Conservation (phyloP, 2,113 vertebrate genomes). For the Grammomys dolichurus region DNA sequence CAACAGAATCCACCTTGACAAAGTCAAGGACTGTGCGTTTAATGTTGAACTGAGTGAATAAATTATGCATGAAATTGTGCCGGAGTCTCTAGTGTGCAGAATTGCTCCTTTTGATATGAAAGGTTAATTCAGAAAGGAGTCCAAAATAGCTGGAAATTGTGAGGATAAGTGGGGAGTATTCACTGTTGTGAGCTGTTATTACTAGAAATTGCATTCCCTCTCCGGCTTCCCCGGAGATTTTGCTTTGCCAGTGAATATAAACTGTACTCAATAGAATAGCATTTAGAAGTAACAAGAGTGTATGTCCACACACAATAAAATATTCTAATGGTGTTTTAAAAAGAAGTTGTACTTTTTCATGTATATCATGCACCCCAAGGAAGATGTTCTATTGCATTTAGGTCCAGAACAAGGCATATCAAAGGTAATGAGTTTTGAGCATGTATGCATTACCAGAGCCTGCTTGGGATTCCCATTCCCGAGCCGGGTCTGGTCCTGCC, state of each 20-base stretch:
- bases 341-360: conserved; percentile 86
- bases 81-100: conserved; percentile 92
- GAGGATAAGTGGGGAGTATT: conserved; percentile 92
- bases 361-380: conserved; percentile 85
- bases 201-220: conserved; percentile 92
- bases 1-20: conserved; percentile 93
- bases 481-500: conserved; percentile 73
- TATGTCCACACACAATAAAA: conserved; percentile 90
- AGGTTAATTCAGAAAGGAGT: conserved; percentile 95
- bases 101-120: conserved; percentile 95
- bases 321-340: conserved; percentile 88
- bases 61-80: conserved; percentile 95
- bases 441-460: conserved; percentile 76
- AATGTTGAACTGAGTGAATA: conserved; percentile 92
- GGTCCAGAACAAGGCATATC: conserved; percentile 84
- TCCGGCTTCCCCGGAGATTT: conserved; percentile 89
- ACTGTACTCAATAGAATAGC: conserved; percentile 89
- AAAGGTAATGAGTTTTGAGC: conserved; percentile 83
- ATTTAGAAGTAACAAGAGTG: conserved; percentile 89
- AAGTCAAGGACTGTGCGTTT: conserved; percentile 93
- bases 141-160: conserved; percentile 93
- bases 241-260: conserved; percentile 90
- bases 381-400: conserved; percentile 86
- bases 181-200: conserved; percentile 93
- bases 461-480: conserved; percentile 76